Evolutionary conservation across 2,888 invertebrate species (phyloP).

Genomic region (Xestia c-nigrum): DNA sequence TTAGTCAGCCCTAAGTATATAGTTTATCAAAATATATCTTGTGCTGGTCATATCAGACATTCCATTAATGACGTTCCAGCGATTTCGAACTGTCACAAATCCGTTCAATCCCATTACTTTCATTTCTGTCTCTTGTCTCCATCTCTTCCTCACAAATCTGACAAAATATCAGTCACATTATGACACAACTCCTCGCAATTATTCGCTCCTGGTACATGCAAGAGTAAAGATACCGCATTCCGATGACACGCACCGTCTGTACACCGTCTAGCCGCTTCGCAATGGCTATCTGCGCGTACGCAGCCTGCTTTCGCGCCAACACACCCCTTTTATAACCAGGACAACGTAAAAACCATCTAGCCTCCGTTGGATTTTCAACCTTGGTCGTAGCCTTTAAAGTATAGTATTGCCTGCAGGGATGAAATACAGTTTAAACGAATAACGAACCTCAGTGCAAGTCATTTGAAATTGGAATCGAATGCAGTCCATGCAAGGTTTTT

Average conservation of each 20-base stretch:
- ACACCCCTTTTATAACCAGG: constrained; percentile 28
- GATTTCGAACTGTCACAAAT: not conserved
- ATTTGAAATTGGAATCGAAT: constrained; percentile 61
- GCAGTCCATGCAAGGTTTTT: constrained; percentile 31
- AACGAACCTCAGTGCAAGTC: constrained; percentile 39
- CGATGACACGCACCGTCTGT: constrained; percentile 77
- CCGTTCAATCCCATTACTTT: not conserved
- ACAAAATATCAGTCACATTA: constrained; percentile 26
- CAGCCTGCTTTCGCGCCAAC: constrained; percentile 75
- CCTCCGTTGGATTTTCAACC: constrained; percentile 51
- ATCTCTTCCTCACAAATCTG: constrained; percentile 1
- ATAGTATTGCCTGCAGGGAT: not conserved
- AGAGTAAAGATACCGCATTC: constrained; percentile 63
- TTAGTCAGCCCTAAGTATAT: not conserved
- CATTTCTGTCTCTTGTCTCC: not conserved
- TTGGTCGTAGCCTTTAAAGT: not conserved
- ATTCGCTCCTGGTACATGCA: constrained; percentile 47
- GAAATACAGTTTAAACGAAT: constrained; percentile 35
- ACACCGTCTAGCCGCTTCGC: constrained; percentile 81
- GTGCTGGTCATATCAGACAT: not conserved
- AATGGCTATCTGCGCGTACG: constrained; percentile 78
- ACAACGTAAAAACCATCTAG: constrained; percentile 41
- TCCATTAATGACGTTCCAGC: not conserved
- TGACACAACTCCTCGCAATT: constrained; percentile 36
- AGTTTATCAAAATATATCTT: not conserved